Percentiles rank a stretch among this genome's conserved stretches.
phyloP scores from a whole-genome alignment of 2,113 vertebrate species.

The Oxygymnocypris stewartii region DNA sequence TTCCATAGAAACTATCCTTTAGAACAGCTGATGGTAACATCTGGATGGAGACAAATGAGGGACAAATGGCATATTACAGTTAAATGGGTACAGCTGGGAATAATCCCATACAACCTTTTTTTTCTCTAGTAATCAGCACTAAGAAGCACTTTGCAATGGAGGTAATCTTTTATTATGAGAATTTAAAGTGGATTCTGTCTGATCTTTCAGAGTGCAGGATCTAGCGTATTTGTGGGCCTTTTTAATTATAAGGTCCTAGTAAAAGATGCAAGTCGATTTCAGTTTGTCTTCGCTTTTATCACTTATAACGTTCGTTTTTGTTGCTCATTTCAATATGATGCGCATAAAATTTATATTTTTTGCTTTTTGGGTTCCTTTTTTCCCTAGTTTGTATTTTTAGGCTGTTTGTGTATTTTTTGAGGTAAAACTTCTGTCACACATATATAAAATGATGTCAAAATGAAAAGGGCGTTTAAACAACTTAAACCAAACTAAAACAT shows the following conservation, averaged over 20 bases:
- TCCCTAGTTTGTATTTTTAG: not conserved
- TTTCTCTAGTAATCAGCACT: slow-evolving; percentile 73
- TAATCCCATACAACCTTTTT: slow-evolving; percentile 54
- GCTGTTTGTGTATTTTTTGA: not conserved
- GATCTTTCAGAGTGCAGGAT: slow-evolving; percentile 43
- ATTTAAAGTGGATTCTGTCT: slow-evolving; percentile 52
- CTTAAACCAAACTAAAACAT: slow-evolving; percentile 76
- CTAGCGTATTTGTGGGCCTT: slow-evolving; percentile 51
- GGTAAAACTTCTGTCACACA: slow-evolving; percentile 65
- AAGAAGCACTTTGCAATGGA: slow-evolving; percentile 73
- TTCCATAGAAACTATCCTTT: slow-evolving; percentile 17
- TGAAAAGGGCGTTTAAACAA: slow-evolving; percentile 72
- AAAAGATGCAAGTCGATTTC: slow-evolving; percentile 65
- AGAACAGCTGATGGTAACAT: slow-evolving; percentile 29
- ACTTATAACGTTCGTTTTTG: slow-evolving; percentile 49
- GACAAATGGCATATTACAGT: slow-evolving; percentile 58
- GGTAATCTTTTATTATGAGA: slow-evolving; percentile 51
- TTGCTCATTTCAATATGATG: not conserved
- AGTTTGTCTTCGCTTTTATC: slow-evolving; percentile 56
- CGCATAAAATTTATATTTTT: not conserved
- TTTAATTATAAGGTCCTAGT: slow-evolving; percentile 53
- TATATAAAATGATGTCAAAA: slow-evolving; percentile 75
- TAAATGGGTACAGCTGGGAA: slow-evolving; percentile 49
- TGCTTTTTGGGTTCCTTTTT: not conserved
- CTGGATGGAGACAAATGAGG: slow-evolving; percentile 27